Percentiles rank a stretch among this genome's conserved stretches.
phyloP scores from a whole-genome alignment of 2,888 invertebrate genomes.

The Zhuqinia jingwanae region DNA sequence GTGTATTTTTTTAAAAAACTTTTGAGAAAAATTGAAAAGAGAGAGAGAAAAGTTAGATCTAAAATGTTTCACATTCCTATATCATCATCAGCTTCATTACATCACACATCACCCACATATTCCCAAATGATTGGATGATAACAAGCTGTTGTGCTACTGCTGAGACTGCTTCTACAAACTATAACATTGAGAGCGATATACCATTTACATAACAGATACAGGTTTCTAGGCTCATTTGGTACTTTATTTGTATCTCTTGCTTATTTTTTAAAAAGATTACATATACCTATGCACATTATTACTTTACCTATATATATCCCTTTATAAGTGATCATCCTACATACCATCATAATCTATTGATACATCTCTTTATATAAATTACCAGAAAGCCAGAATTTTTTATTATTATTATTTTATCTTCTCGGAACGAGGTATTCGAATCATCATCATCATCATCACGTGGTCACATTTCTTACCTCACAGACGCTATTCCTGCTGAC shows the following conservation, averaged over 20 bases:
- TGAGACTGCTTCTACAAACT: no score
- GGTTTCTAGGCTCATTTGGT: no score
- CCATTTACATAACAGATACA: no score
- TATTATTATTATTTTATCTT: not conserved
- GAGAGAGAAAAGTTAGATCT: not conserved
- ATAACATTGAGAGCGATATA: no score
- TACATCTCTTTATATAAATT: not conserved
- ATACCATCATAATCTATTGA: not conserved
- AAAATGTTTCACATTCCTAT: conserved; percentile 38
- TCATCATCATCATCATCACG: no score
- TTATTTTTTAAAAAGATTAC: not conserved
- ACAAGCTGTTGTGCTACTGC: not conserved
- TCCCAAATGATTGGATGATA: conserved; percentile 42
- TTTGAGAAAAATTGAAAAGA: conserved; percentile 1
- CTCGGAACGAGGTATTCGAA: not conserved
- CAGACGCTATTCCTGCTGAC: no score
- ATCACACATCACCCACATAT: conserved; percentile 65
- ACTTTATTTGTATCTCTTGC: not conserved
- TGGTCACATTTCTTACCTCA: no score
- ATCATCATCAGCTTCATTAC: not conserved
- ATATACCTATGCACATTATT: not conserved
- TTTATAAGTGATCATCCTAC: no score
- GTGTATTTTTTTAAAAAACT: not conserved
- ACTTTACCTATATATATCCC: no score
- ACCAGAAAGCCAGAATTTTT: not conserved